Percentiles rank a stretch among this genome's conserved stretches.
Conservation (phyloP, 2,888 invertebrate species). For the Anthoptus insignis region DNA sequence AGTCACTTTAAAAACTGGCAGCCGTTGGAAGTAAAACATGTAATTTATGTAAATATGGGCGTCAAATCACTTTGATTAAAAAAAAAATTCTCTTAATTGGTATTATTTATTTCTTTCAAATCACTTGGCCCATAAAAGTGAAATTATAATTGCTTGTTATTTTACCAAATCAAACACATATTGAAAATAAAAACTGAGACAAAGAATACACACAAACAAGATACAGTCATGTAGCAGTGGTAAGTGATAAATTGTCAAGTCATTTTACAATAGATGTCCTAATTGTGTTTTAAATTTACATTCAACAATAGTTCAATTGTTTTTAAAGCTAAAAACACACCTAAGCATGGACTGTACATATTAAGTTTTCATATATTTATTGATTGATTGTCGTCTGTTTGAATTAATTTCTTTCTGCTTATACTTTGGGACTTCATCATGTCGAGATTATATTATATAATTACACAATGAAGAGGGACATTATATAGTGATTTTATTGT, state of each 20-base stretch:
- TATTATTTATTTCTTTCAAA: too few species aligned
- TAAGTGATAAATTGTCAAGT: neutral
- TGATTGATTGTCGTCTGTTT: neutral
- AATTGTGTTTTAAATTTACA: neutral
- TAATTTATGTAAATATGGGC: neutral
- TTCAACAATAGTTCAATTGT: too few species aligned
- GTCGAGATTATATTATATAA: neutral
- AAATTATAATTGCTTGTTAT: neutral
- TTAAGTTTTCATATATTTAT: neutral
- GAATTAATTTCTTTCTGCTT: neutral
- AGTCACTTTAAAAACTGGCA: neutral
- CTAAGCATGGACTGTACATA: neutral
- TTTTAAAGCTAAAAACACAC: too few species aligned
- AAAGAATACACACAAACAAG: neutral
- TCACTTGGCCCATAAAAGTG: constrained; percentile 16
- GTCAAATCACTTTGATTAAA: neutral
- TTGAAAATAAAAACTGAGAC: neutral
- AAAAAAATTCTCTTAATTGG: neutral
- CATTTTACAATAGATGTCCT: neutral
- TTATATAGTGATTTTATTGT: too few species aligned
- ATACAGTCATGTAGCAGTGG: neutral
- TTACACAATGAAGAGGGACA: too few species aligned
- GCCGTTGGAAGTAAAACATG: neutral
- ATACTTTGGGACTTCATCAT: neutral
- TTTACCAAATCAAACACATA: neutral